Evolutionary conservation across 2,113 vertebrate species (phyloP).

Genomic region (Phycodurus eques): DNA sequence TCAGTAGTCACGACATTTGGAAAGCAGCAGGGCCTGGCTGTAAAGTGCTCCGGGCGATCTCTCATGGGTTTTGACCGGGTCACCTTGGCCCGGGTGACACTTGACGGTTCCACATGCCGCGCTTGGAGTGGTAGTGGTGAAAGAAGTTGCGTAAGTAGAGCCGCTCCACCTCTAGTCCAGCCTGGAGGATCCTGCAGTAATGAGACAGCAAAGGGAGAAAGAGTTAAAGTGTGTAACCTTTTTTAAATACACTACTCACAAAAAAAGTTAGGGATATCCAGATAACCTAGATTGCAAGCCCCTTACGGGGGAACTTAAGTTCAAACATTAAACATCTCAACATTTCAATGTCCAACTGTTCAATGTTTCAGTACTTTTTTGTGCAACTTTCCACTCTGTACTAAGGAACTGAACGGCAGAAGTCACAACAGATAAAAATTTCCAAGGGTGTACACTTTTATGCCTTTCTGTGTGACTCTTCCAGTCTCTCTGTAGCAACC

Average conservation of each 20-base stretch:
- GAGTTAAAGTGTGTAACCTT: not conserved
- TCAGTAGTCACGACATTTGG: slow-evolving; percentile 25
- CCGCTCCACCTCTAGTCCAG: slow-evolving; percentile 90
- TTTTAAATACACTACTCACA: not conserved
- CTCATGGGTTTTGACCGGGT: slow-evolving; percentile 8
- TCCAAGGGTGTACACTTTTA: no score
- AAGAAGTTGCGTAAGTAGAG: slow-evolving; percentile 89
- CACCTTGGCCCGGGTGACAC: slow-evolving; percentile 28
- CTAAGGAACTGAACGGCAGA: no score
- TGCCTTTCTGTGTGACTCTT: no score
- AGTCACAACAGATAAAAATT: no score
- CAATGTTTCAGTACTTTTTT: no score
- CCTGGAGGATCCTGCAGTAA: slow-evolving; percentile 80
- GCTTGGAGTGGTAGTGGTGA: slow-evolving; percentile 90
- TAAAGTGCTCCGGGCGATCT: slow-evolving; percentile 52
- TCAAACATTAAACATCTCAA: no score
- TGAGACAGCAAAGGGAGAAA: slow-evolving; percentile 2
- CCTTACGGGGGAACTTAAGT: no score
- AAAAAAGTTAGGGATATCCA: no score
- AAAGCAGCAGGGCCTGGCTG: not conserved
- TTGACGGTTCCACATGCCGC: slow-evolving; percentile 93
- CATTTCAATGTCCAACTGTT: no score
- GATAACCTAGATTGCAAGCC: no score
- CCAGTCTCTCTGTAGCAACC: no score
- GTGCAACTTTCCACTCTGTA: no score